Percentiles rank a stretch among this genome's conserved stretches.
phyloP scores from a whole-genome alignment of 2,797 vertebrate genomes.

The Thunnus albacares region DNA sequence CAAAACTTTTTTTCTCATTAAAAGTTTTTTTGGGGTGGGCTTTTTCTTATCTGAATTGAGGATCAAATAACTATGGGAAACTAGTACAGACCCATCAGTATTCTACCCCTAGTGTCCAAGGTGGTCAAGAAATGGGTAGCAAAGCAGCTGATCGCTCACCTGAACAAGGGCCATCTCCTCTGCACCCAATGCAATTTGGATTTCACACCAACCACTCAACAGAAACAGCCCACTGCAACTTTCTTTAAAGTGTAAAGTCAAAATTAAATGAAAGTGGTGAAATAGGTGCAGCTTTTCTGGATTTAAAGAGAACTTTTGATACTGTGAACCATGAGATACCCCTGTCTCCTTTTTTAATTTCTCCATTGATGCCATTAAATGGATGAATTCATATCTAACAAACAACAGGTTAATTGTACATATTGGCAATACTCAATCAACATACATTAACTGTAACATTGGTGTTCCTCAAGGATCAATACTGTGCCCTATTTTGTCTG shows the following conservation, averaged over 20 bases:
- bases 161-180: not conserved
- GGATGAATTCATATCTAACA: not conserved
- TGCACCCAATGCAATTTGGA: too few relatives aligned
- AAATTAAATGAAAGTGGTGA: too few relatives aligned
- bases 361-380: not conserved
- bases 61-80: not conserved
- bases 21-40: too few relatives aligned
- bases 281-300: too few relatives aligned
- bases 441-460: too few relatives aligned
- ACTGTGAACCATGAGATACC: too few relatives aligned
- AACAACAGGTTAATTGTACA: not conserved
- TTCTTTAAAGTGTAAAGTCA: too few relatives aligned
- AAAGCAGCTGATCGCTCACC: not conserved
- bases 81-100: not conserved
- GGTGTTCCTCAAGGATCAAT: not conserved
- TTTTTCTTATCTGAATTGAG: too few relatives aligned
- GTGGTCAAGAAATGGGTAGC: not conserved
- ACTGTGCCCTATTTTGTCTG: not conserved
- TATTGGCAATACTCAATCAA: not conserved
- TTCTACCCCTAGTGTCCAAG: not conserved
- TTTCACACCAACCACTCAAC: too few relatives aligned
- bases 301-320: too few relatives aligned
- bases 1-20: conserved; percentile 28
- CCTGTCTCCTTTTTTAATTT: too few relatives aligned
- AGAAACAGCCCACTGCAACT: too few relatives aligned